Conservation (phyloP, 2,888 invertebrate genomes). For the Aphodius sticticus region DNA sequence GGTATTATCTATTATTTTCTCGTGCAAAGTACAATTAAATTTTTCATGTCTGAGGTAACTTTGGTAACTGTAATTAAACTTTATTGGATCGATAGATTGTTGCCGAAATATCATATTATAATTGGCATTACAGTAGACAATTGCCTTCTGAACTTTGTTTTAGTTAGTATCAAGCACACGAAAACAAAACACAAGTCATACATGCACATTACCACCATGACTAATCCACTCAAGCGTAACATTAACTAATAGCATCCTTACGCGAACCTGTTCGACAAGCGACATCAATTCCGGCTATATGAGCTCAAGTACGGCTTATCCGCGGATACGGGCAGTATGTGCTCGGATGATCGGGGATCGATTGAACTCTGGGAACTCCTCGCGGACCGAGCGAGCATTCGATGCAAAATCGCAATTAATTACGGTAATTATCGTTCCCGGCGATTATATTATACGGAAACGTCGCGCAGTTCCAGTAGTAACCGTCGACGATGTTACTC, state of each 20-base stretch:
- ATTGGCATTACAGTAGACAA: too few species aligned
- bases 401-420: constrained; percentile 34
- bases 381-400: constrained; percentile 23
- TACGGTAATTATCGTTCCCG: constrained; percentile 33
- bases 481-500: background rate
- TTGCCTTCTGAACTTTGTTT: too few species aligned
- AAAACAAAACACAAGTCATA: background rate
- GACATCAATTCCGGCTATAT: background rate
- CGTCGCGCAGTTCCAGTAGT: constrained; percentile 16
- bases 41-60: too few species aligned
- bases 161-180: too few species aligned
- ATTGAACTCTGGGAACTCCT: background rate
- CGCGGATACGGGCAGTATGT: background rate
- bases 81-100: too few species aligned
- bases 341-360: background rate
- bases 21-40: too few species aligned
- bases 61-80: too few species aligned
- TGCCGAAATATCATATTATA: too few species aligned
- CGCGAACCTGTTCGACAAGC: background rate
- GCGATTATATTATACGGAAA: constrained; percentile 33
- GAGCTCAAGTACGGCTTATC: background rate
- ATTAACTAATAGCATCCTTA: background rate
- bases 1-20: too few species aligned
- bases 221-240: background rate
- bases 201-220: background rate